Base-by-base conservation (phyloP, 92 coral and sea anemone species). In the Metridium senile region DNA sequence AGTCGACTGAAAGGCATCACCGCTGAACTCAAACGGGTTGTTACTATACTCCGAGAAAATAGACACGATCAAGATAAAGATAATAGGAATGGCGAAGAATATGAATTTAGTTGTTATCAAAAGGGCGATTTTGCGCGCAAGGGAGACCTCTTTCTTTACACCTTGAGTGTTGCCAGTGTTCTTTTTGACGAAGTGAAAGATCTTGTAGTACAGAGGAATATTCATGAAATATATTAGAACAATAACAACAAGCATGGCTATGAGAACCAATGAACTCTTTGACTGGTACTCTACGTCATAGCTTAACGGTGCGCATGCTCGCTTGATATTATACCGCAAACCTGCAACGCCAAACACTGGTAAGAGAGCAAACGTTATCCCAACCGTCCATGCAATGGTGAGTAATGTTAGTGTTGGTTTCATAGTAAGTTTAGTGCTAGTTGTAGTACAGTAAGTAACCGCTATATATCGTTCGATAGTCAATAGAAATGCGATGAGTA, bases 261-360 rank as follows among this genome's bases (percentile, higher is more conserved):
- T 58, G 22, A 90, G 91, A 76, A 90, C 68, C 46, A 83, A 53
- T 11, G 87, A 87, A 19, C 91, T 82, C 17, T 81, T 81, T n/a
- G 80, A 74, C 26, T 83, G 65, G 62, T 68, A 79, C 51, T 86
- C 70, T 11, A 76, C 74, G 65, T 81, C 91, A 66, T 86, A 64
- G 31, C 94, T 90, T 68, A 86, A 49, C 11, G 94, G 94, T 16
- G 94, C 82, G 78, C 94, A 90, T 17, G 94, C 94, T 45, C 94
- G 88, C 57, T 90, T 80, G 45, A 90, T 90, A 47, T 90, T 90
- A 71, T 90, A 90, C 33, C 72, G 88, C 64, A 90, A 46, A 11
- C 94, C 94, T 3, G 88, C 94, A 52, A 90, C 94, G 43, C 89
- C 89, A 83, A 90, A 90, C 0, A 79, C 65, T 58, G 94, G 94